These are phyloP conservation scores for Gymnothorax reevesii DNA, from an alignment of 2,797 vertebrate species.

Conservation along the genomic window DNA sequence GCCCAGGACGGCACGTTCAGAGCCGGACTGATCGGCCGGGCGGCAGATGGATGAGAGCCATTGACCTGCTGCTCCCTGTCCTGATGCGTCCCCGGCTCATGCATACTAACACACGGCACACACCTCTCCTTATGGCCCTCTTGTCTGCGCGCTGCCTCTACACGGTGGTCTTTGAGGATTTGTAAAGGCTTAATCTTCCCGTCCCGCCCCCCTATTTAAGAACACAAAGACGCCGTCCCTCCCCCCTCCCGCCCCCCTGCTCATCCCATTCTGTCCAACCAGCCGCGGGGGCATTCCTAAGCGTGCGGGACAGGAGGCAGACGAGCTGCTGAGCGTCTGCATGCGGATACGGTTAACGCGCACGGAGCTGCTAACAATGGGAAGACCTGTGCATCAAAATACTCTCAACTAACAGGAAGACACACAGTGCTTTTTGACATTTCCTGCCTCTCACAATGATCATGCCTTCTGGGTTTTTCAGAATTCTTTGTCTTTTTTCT, in stretches of 20 bases:
- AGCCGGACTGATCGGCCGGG: slow-evolving; percentile 13
- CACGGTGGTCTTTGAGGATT: slow-evolving; percentile 18
- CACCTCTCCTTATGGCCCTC: slow-evolving; percentile 14
- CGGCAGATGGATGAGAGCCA: slow-evolving; percentile 22
- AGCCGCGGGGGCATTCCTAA: neutral
- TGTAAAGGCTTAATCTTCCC: slow-evolving; percentile 44
- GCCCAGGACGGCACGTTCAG: neutral
- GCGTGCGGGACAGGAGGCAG: neutral
- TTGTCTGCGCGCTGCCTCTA: slow-evolving; percentile 21
- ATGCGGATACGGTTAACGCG: neutral
- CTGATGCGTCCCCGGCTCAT: slow-evolving; percentile 9
- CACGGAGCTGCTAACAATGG: neutral
- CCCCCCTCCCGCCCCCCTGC: slow-evolving; percentile 27
- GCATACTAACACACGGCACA: slow-evolving; percentile 20
- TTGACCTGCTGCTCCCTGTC: slow-evolving; percentile 19
- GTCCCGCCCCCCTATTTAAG: slow-evolving; percentile 49
- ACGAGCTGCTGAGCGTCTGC: neutral
- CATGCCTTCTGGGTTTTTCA: too few species aligned
- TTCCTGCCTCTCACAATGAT: too few species aligned
- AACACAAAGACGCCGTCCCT: slow-evolving; percentile 43
- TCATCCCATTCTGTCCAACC: slow-evolving; percentile 38
- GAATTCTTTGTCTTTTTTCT: too few species aligned
- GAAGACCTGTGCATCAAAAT: too few species aligned
- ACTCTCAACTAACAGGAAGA: too few species aligned
- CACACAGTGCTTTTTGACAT: too few species aligned